A percentile compares a stretch with the other conserved stretches of the same genome.
phyloP scores from a whole-genome alignment of 2,888 invertebrate species.

The Erannis defoliaria region DNA sequence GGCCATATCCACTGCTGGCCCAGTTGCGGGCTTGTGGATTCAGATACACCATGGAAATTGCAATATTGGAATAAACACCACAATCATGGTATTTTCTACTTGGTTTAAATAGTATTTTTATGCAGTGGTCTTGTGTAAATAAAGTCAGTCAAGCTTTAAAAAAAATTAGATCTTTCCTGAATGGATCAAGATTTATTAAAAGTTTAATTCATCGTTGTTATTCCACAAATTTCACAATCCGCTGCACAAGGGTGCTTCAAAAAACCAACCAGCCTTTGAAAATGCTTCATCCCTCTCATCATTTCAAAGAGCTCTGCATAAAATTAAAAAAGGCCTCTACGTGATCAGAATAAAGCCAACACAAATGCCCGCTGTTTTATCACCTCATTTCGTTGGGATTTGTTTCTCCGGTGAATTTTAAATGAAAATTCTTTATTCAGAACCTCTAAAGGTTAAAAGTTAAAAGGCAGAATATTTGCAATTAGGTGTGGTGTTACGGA shows the following conservation, averaged over 20 bases:
- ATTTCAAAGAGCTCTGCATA: conserved; percentile 43
- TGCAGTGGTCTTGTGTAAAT: too few species aligned
- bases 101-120: too few species aligned
- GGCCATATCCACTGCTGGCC: too few species aligned
- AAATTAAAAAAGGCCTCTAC: conserved; percentile 43
- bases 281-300: conserved; percentile 35
- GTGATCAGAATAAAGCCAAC: conserved; percentile 30
- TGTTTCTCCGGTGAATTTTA: conserved; percentile 54
- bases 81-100: too few species aligned
- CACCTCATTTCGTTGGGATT: conserved; percentile 50
- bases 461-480: conserved; percentile 35
- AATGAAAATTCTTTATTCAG: conserved; percentile 55
- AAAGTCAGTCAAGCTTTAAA: too few species aligned
- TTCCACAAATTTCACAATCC: neutral
- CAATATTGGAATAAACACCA: too few species aligned
- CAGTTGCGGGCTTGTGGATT: too few species aligned
- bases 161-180: too few species aligned
- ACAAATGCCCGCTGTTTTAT: conserved; percentile 39
- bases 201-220: neutral
- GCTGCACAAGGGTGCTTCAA: conserved; percentile 6
- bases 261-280: conserved; percentile 26
- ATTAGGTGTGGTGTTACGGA: conserved; percentile 34
- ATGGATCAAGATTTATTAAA: too few species aligned
- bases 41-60: too few species aligned
- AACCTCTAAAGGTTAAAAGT: conserved; percentile 42